Conservation (phyloP, 2,888 invertebrate species). For the Busseola fusca region DNA sequence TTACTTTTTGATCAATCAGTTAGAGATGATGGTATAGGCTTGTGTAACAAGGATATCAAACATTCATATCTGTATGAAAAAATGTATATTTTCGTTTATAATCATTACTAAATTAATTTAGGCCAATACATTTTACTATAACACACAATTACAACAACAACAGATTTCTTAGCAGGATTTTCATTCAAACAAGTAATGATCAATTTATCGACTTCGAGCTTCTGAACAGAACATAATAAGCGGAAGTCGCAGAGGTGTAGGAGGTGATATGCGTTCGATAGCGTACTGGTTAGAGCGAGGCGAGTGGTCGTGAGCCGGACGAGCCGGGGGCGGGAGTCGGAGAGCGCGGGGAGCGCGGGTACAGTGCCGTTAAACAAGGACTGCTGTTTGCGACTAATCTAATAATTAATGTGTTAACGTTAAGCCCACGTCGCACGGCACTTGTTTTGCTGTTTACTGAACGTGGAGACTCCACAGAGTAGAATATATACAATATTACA, state of each 20-base stretch:
- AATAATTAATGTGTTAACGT: conserved; percentile 47
- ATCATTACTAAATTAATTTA: conserved; percentile 56
- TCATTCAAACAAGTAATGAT: conserved; percentile 37
- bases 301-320: conserved; percentile 60
- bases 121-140: conserved; percentile 61
- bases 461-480: conserved; percentile 29
- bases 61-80: conserved; percentile 55
- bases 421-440: conserved; percentile 41
- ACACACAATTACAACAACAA: conserved; percentile 59
- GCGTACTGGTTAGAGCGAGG: conserved; percentile 77
- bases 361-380: conserved; percentile 35
- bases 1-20: conserved; percentile 60
- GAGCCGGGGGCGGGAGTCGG: conserved; percentile 21
- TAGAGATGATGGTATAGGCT: conserved; percentile 48
- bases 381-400: conserved; percentile 42
- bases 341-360: conserved; percentile 31
- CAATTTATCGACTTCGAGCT: conserved; percentile 64
- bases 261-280: conserved; percentile 76
- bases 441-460: conserved; percentile 35
- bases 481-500: conserved; percentile 21
- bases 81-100: conserved; percentile 60
- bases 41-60: conserved; percentile 56
- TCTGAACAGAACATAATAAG: conserved; percentile 71
- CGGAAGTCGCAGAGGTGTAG: conserved; percentile 64
- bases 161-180: conserved; percentile 40